Base-by-base conservation (phyloP, 2,113 vertebrate genomes). In the Pyrgilauda ruficollis region DNA sequence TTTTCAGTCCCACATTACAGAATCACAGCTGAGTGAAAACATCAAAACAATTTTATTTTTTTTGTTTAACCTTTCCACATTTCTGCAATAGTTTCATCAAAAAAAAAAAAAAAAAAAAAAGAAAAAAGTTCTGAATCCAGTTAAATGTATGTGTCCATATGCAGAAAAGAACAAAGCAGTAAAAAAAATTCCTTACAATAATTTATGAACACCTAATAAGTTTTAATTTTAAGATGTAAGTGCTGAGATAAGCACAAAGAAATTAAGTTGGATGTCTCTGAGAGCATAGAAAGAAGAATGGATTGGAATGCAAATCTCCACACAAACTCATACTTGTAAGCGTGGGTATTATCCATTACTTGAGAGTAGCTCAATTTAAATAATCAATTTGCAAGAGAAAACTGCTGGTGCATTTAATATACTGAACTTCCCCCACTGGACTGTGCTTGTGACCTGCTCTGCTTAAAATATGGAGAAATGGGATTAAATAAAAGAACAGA, bases 301-400 rank as follows among this genome's bases (percentile, higher is more conserved):
- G 59, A 70, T 74, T 97, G 66, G 83, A 94, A 96, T 96, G 94
- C 87, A 95, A 94, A 97, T 93, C 69, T 91, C 63, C 81, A 80
- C 85, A 88, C 83, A 88, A 96, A 93, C 89, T 94, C 83, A 76
- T 94, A 96, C 84, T 94, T 92, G 96, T 90, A 92, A 93, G 93
- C 69, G 9, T 0, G 46, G 56, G 76, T 82, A 89, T 93, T 96
- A 94, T 93, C 94, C 95, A 95, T 97, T 96, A 95, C 87, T 94
- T 91, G 90, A 86, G 77, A 96, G 95, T 85, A 89, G 94, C 94
- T 96, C 83, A 87, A 97, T 96, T 96, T 97, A 95, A 96, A 96
- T 96, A 96, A 96, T 97, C 93, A 97, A 95, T 97, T 96, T 95
- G 93, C 80, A 94, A 95, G 94, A 95, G 94, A 96, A 97, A 96